Evolutionary conservation across 1,140 invertebrate genomes (phyloP).

Genomic region (Vanessa tameamea): DNA sequence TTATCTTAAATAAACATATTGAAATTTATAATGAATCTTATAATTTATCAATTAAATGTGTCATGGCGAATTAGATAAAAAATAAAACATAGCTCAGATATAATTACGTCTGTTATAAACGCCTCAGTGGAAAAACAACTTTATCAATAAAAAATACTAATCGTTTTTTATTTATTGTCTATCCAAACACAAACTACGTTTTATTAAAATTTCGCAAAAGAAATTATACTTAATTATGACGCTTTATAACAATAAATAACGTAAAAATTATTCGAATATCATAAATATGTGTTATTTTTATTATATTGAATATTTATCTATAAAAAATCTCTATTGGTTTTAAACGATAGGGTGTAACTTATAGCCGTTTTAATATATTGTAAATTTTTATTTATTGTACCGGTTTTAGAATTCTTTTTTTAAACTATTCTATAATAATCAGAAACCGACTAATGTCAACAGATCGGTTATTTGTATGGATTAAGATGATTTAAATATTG

Average conservation of each 20-base stretch:
- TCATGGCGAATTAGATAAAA: slow-evolving; percentile 3
- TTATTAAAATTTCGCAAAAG: slow-evolving; percentile 20
- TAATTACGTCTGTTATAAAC: not conserved
- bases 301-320: slow-evolving; percentile 20
- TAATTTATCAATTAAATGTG: not conserved
- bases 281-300: slow-evolving; percentile 19
- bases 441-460: slow-evolving; percentile 34
- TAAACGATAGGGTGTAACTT: slow-evolving; percentile 27
- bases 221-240: slow-evolving; percentile 30
- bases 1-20: not conserved
- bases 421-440: slow-evolving; percentile 15
- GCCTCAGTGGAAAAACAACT: slow-evolving; percentile 2
- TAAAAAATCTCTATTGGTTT: slow-evolving; percentile 23
- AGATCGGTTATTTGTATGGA: slow-evolving; percentile 27
- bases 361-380: slow-evolving; percentile 19
- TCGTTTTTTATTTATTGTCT: slow-evolving; percentile 16
- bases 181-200: not conserved
- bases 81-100: not conserved
- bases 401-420: not conserved
- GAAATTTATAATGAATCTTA: not conserved
- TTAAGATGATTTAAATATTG: slow-evolving; percentile 36
- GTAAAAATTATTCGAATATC: slow-evolving; percentile 21
- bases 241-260: slow-evolving; percentile 25
- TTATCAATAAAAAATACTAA: slow-evolving; percentile 20
- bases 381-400: slow-evolving; percentile 24